Conservation (phyloP, 2,888 invertebrate species). For the Cephus rjabovi region DNA sequence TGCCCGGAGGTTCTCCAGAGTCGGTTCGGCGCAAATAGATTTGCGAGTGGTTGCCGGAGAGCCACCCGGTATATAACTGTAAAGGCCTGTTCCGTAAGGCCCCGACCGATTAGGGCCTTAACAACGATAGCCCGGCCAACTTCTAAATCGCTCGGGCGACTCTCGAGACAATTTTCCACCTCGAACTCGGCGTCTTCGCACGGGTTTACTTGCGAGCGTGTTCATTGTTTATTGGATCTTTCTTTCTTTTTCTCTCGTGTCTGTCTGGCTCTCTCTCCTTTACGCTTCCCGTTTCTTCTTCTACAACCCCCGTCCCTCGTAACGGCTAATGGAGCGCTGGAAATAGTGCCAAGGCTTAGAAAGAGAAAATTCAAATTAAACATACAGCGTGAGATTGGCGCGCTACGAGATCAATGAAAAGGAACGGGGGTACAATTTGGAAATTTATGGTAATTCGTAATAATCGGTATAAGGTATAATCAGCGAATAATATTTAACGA, state of each 20-base stretch:
- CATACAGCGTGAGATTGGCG: background rate
- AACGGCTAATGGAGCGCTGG: slow-evolving; percentile 51
- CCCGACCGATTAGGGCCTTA: slow-evolving; percentile 33
- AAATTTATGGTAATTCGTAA: too few relatives aligned
- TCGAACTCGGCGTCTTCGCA: background rate
- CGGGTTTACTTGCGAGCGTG: background rate
- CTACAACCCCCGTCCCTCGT: slow-evolving; percentile 19
- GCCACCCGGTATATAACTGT: slow-evolving; percentile 52
- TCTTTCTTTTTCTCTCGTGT: background rate
- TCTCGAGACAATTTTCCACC: background rate
- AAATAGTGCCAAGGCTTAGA: slow-evolving; percentile 51
- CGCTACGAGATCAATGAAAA: background rate
- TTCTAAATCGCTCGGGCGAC: background rate
- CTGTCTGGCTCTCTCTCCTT: background rate
- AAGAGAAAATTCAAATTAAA: background rate
- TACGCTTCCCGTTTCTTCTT: slow-evolving; percentile 56
- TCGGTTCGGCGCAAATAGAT: slow-evolving; percentile 20
- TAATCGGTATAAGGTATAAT: too few relatives aligned
- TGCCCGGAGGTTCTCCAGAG: slow-evolving; percentile 33
- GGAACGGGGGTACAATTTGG: too few relatives aligned
- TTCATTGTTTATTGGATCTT: background rate
- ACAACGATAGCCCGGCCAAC: background rate
- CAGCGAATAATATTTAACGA: too few relatives aligned
- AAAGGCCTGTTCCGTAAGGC: slow-evolving; percentile 49
- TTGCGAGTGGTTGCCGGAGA: slow-evolving; percentile 10